These are phyloP conservation scores for Anadara kagoshimensis DNA, from an alignment of 1,140 invertebrate species.

Conservation along the genomic window DNA sequence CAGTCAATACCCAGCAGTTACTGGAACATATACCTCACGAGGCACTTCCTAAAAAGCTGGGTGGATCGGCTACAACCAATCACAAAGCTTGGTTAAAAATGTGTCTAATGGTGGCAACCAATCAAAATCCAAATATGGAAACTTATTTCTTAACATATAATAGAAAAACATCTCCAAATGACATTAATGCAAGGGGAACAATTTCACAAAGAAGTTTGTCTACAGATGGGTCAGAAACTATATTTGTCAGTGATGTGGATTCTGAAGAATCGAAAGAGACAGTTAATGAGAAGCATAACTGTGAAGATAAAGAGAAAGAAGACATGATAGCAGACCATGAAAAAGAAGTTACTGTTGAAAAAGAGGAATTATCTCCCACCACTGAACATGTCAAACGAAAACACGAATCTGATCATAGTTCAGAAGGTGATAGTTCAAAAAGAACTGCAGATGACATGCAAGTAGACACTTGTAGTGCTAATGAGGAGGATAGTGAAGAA, in stretches of 20 bases:
- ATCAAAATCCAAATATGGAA: slow-evolving; percentile 52
- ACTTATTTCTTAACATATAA: slow-evolving; percentile 54
- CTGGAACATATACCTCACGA: slow-evolving; percentile 78
- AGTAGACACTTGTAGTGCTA: slow-evolving; percentile 10
- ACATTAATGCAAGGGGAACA: slow-evolving; percentile 19
- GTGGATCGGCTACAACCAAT: slow-evolving; percentile 88
- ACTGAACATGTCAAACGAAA: slow-evolving; percentile 44
- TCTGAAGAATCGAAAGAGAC: slow-evolving; percentile 75
- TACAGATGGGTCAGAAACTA: slow-evolving; percentile 57
- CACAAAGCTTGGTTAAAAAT: slow-evolving; percentile 91
- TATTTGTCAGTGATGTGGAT: slow-evolving; percentile 68
- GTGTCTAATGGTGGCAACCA: slow-evolving; percentile 78
- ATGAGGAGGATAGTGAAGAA: slow-evolving; percentile 24
- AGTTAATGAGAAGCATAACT: slow-evolving; percentile 72
- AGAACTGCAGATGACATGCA: slow-evolving; percentile 29
- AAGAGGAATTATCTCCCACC: slow-evolving; percentile 19
- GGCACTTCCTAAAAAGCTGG: slow-evolving; percentile 88
- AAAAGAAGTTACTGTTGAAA: slow-evolving; percentile 56
- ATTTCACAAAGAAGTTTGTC: slow-evolving; percentile 56
- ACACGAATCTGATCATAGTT: slow-evolving; percentile 43
- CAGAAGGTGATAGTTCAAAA: slow-evolving; percentile 42
- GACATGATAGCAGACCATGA: slow-evolving; percentile 57
- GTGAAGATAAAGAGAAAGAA: slow-evolving; percentile 67
- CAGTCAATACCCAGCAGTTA: slow-evolving; percentile 88
- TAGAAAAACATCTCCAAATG: slow-evolving; percentile 10